These are phyloP conservation scores for Agrochola circellaris DNA, from an alignment of 2,888 invertebrate species.

Conservation along the genomic window DNA sequence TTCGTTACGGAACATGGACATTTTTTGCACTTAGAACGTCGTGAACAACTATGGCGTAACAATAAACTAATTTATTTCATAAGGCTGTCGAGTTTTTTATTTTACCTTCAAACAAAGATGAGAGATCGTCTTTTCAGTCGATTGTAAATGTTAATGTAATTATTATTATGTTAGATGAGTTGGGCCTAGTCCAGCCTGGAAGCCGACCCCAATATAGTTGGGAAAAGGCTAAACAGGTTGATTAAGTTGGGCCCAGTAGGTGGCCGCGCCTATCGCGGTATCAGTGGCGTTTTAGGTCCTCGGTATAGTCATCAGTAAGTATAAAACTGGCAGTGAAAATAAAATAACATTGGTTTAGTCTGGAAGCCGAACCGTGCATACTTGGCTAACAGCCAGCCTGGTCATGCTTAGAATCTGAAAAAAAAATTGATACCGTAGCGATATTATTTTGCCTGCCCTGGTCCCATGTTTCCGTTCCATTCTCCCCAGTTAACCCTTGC, in stretches of 20 bases:
- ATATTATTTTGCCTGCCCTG: background rate
- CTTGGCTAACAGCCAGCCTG: conserved; percentile 34
- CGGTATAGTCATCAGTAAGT: background rate
- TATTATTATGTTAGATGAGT: background rate
- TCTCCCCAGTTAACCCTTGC: background rate
- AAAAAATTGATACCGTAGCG: background rate
- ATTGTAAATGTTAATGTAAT: background rate
- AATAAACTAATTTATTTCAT: conserved; percentile 91
- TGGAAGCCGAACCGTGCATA: conserved; percentile 18
- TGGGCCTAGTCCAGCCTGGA: background rate
- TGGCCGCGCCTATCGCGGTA: background rate
- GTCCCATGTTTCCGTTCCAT: background rate
- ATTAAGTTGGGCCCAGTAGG: background rate
- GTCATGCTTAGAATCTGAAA: background rate
- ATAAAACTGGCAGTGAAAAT: conserved; percentile 11
- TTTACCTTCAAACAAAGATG: conserved; percentile 45
- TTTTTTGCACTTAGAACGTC: conserved; percentile 79
- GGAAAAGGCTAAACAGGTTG: no score
- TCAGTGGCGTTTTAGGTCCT: background rate
- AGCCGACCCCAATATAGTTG: no score
- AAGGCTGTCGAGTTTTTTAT: conserved; percentile 79
- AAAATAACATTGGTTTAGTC: conserved; percentile 36
- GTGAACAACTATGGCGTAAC: conserved; percentile 83
- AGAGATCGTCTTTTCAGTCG: background rate
- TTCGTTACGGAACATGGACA: conserved; percentile 85